These are phyloP conservation scores for Etheostoma nigrum DNA, from an alignment of 2,797 vertebrate species.

Conservation along the genomic window DNA sequence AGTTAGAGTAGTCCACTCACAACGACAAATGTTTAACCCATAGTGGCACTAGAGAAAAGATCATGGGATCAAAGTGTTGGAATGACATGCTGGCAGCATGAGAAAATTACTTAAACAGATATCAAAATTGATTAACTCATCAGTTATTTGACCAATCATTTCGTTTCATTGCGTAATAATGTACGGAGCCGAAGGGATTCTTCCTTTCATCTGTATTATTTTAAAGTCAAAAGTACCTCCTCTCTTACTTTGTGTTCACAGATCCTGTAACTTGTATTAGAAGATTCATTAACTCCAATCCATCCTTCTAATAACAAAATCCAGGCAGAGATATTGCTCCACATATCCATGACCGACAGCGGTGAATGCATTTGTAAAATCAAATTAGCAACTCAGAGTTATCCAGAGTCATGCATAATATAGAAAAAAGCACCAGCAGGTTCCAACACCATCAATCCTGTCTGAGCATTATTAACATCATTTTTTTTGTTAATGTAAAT, in stretches of 20 bases:
- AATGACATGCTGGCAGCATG: no score
- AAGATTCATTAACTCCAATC: slow-evolving; percentile 16
- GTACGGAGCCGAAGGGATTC: no score
- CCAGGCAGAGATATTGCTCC: slow-evolving; percentile 19
- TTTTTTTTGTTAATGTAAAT: slow-evolving; percentile 50
- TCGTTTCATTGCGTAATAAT: neutral
- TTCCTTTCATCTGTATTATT: slow-evolving; percentile 9
- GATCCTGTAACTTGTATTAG: slow-evolving; percentile 1
- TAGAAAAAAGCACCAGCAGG: slow-evolving; percentile 25
- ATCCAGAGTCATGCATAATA: slow-evolving; percentile 13
- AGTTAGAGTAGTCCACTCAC: neutral
- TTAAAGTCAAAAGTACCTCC: neutral
- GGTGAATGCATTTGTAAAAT: slow-evolving; percentile 30
- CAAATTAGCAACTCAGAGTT: slow-evolving; percentile 43
- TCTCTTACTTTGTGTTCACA: neutral
- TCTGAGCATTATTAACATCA: slow-evolving; percentile 19
- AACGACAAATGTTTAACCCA: no score
- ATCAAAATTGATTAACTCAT: neutral
- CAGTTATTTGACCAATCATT: neutral
- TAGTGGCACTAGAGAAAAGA: no score
- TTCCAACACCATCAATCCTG: slow-evolving; percentile 32
- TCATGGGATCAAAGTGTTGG: no score
- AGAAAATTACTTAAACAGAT: neutral
- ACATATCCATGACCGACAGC: slow-evolving; percentile 22
- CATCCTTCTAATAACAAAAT: slow-evolving; percentile 12